Conservation (phyloP, 1,140 invertebrate genomes). For the Neodiprion virginianus region DNA sequence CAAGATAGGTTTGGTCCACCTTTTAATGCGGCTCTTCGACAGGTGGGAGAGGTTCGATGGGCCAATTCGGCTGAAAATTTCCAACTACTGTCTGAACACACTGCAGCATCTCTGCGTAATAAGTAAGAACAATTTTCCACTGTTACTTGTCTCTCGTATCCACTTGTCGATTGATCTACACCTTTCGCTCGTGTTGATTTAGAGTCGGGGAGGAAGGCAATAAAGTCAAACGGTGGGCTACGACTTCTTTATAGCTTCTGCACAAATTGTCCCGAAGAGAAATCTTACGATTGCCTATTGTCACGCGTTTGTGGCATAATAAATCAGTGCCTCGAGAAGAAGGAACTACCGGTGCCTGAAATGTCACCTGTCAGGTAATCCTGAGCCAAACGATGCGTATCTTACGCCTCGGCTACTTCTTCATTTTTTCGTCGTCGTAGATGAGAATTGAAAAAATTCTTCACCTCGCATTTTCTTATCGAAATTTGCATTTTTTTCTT, state of each 20-base stretch:
- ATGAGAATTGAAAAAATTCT: neutral
- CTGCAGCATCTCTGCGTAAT: slow-evolving; percentile 68
- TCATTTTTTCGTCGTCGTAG: neutral
- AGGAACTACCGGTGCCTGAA: slow-evolving; percentile 66
- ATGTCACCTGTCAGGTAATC: slow-evolving; percentile 60
- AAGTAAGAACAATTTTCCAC: slow-evolving; percentile 59
- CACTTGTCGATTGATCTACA: slow-evolving; percentile 8
- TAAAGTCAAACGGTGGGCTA: slow-evolving; percentile 69
- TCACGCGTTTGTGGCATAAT: slow-evolving; percentile 70
- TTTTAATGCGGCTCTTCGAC: slow-evolving; percentile 69
- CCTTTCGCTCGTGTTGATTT: slow-evolving; percentile 32
- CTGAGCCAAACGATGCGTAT: slow-evolving; percentile 15
- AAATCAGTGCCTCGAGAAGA: slow-evolving; percentile 69
- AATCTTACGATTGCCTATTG: slow-evolving; percentile 68
- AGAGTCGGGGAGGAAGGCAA: slow-evolving; percentile 67
- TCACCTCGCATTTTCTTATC: neutral
- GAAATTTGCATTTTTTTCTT: slow-evolving; percentile 15
- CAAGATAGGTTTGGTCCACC: slow-evolving; percentile 65
- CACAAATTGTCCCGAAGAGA: slow-evolving; percentile 70
- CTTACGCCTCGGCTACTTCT: neutral
- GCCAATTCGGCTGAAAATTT: slow-evolving; percentile 68
- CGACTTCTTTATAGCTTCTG: slow-evolving; percentile 70
- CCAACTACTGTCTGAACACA: slow-evolving; percentile 66
- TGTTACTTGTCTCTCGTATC: slow-evolving; percentile 5
- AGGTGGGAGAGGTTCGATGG: slow-evolving; percentile 72